Evolutionary conservation across 2,888 invertebrate species (phyloP), one percentile per base, ranked within the genome.

Genomic region (Scaeva pyrastri): DNA sequence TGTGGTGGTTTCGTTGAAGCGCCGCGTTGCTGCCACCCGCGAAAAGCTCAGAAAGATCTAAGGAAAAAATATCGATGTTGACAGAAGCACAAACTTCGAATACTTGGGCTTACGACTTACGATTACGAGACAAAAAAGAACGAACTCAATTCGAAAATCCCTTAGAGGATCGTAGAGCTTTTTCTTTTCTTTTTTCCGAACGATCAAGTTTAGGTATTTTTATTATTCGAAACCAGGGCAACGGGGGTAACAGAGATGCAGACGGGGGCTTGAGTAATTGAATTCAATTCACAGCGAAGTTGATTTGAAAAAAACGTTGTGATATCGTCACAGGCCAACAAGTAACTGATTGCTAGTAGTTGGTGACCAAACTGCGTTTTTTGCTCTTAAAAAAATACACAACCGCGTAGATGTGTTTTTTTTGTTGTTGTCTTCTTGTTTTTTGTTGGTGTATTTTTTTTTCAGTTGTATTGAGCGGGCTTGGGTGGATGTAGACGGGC

Each of bases 291-390:
- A 10, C 11, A 70, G 62, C 72, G 73, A 82, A 55, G 31, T 70
- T 66, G 7, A 36, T 66, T 66, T 19, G 3, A 23, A 48, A n/a
- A 64, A 72, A 68, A 85, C 85, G 85, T 80, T 85, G 85, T 81
- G 80, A 81, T 85, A 85, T 77, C 76, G 85, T 78, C 86, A 82
- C 86, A 66, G 74, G 70, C 77, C 70, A 77, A 74, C 77, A 64
- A 86, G 78, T 78, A 86, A 86, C 86, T 86, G 86, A 82, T 82
- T 77, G 76, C 81, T 81, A 55, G 50, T 12, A 56, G 73, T 74
- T 81, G 66, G 77, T 86, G 86, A 77, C 71, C 77, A 81, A 64
- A 71, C 39, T 58, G 56, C 62, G 26, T n/a, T 70, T 70, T 64
- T 58, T 55, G 36, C 50, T 75, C 75, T 79, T 62, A 56, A 74